Evolutionary conservation across 2,888 invertebrate genomes (phyloP).

Genomic region (Thymelicus sylvestris): DNA sequence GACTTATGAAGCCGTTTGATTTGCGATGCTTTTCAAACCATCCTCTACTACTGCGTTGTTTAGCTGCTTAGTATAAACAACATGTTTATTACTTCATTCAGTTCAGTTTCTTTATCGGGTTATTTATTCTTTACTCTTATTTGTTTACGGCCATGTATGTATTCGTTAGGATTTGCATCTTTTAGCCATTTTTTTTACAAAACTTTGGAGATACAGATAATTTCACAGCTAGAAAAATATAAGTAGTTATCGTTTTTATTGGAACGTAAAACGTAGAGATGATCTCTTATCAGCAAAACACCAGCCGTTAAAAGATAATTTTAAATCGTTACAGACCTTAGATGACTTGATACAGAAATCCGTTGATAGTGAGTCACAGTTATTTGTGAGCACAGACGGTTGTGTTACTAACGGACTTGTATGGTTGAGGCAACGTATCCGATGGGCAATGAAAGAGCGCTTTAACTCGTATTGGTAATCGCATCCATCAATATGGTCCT

Average conservation of each 20-base stretch:
- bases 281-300: not conserved
- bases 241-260: too few species aligned
- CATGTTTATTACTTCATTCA: too few species aligned
- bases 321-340: slow-evolving; percentile 26
- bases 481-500: slow-evolving; percentile 50
- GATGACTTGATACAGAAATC: slow-evolving; percentile 48
- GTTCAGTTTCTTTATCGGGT: too few species aligned
- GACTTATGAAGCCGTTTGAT: slow-evolving; percentile 18
- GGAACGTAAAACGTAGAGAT: too few species aligned
- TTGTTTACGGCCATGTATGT: too few species aligned
- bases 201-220: too few species aligned
- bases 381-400: slow-evolving; percentile 73
- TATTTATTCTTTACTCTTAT: too few species aligned
- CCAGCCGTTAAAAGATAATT: not conserved
- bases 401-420: slow-evolving; percentile 58
- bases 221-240: too few species aligned
- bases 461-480: slow-evolving; percentile 55
- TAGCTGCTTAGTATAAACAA: too few species aligned
- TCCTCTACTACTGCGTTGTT: too few species aligned
- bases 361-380: slow-evolving; percentile 76
- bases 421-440: slow-evolving; percentile 43
- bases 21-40: slow-evolving; percentile 8
- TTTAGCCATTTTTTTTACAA: too few species aligned
- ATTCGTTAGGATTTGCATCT: too few species aligned
- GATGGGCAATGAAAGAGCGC: slow-evolving; percentile 67